phyloP scores from a whole-genome alignment of 2,113 vertebrate genomes.

The Megaleporinus macrocephalus region DNA sequence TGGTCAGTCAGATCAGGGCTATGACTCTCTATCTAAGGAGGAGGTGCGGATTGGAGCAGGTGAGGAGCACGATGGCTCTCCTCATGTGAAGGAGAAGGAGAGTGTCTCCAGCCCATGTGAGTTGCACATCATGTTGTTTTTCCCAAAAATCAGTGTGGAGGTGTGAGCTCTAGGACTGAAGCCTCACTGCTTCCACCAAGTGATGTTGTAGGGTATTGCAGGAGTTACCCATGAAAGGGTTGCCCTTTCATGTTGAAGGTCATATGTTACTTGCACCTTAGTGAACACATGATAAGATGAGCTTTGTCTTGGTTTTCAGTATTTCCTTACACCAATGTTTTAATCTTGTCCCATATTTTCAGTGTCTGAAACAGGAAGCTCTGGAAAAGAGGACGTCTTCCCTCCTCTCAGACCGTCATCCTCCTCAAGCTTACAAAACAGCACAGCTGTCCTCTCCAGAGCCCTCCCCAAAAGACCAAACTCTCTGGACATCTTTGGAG shows the following conservation, averaged over 20 bases:
- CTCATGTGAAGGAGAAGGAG: conserved; percentile 80
- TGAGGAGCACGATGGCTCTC: conserved; percentile 75
- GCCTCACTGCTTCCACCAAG: conserved; percentile 32
- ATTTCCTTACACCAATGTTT: neutral
- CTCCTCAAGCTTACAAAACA: conserved; percentile 16
- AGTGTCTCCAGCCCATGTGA: conserved; percentile 85
- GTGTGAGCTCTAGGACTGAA: neutral
- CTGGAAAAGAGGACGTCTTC: conserved; percentile 26
- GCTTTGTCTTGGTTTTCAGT: neutral
- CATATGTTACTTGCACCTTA: neutral
- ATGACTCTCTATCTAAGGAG: conserved; percentile 89
- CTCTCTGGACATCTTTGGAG: conserved; percentile 82
- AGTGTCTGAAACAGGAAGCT: conserved; percentile 23
- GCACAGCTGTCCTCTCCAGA: conserved; percentile 39
- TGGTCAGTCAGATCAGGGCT: conserved; percentile 89
- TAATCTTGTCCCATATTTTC: neutral
- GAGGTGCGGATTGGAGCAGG: conserved; percentile 82
- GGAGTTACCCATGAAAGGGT: neutral
- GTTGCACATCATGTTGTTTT: conserved; percentile 66
- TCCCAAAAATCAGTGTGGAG: conserved; percentile 31
- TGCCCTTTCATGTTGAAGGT: neutral
- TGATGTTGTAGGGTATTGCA: conserved; percentile 35
- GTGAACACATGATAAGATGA: neutral
- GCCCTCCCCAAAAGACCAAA: conserved; percentile 73
- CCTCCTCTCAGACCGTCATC: neutral